Percentiles rank a stretch among this genome's conserved stretches.
These are phyloP conservation scores for Camponotus floridanus DNA, from an alignment of 1,140 invertebrate species.

Conservation along the genomic window DNA sequence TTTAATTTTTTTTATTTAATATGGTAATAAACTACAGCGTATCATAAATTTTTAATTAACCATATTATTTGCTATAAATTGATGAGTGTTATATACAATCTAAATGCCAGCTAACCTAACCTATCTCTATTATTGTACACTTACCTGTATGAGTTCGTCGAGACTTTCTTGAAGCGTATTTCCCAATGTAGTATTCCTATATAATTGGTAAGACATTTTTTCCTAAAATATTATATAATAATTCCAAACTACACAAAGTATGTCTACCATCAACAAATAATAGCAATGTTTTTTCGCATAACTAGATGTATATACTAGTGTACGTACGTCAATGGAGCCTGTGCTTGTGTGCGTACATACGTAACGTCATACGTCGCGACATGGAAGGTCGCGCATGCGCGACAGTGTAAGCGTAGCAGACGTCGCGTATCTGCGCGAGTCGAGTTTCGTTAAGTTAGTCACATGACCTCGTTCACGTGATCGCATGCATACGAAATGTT, in stretches of 20 bases:
- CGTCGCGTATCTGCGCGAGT: no score
- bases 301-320: not conserved
- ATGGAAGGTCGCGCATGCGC: no score
- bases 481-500: no score
- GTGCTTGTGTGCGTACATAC: no score
- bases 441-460: no score
- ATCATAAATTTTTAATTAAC: not conserved
- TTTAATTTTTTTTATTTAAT: not conserved
- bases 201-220: constrained; percentile 97
- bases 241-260: not conserved
- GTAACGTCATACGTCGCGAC: no score
- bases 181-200: constrained; percentile 98
- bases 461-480: no score
- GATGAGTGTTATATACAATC: not conserved
- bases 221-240: constrained; percentile 30
- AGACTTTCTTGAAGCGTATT: constrained; percentile 98
- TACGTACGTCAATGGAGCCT: no score
- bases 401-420: no score
- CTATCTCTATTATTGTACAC: constrained; percentile 69
- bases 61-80: no score
- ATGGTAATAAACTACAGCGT: constrained; percentile 2
- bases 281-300: not conserved
- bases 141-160: constrained; percentile 95
- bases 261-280: constrained; percentile 27
- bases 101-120: constrained; percentile 50